Conservation (phyloP, 2,888 invertebrate genomes). For the Portevinia maculata region DNA sequence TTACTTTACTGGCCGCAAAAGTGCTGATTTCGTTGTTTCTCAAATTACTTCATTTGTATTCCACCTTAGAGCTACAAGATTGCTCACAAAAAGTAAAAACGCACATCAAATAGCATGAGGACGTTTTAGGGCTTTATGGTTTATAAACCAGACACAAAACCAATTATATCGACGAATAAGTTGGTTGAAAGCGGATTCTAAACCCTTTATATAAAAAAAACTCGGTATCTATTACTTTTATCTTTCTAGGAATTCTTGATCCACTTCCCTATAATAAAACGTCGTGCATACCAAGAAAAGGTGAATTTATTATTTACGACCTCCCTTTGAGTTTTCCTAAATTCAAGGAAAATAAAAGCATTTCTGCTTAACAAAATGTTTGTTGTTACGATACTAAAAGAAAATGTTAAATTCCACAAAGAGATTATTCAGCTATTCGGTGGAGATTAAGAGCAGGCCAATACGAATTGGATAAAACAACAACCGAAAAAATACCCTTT, state of each 20-base stretch:
- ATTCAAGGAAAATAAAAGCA: slow-evolving; percentile 1
- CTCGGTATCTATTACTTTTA: not conserved
- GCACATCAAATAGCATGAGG: slow-evolving; percentile 26
- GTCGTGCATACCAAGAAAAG: not conserved
- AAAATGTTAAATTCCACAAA: slow-evolving; percentile 43
- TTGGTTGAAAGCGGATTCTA: slow-evolving; percentile 1
- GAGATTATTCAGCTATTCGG: slow-evolving; percentile 38
- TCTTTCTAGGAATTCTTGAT: slow-evolving; percentile 13
- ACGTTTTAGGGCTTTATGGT: slow-evolving; percentile 4
- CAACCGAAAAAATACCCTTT: slow-evolving; percentile 34
- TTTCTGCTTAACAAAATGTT: slow-evolving; percentile 24
- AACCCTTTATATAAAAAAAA: not conserved
- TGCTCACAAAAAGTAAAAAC: slow-evolving; percentile 42
- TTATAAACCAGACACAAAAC: slow-evolving; percentile 9
- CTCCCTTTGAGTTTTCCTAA: slow-evolving; percentile 1
- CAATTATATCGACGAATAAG: slow-evolving; percentile 12
- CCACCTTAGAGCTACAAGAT: slow-evolving; percentile 37
- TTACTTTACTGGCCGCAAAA: slow-evolving; percentile 28
- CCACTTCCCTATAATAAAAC: slow-evolving; percentile 16
- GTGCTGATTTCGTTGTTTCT: slow-evolving; percentile 9
- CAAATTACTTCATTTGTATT: slow-evolving; percentile 13
- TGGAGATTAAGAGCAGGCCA: slow-evolving; percentile 1
- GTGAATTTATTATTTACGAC: slow-evolving; percentile 27
- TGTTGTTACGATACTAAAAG: slow-evolving; percentile 1
- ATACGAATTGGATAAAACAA: slow-evolving; percentile 41